These are phyloP conservation scores for Drosophila willistoni DNA, from an alignment of 1,140 invertebrate genomes.

Conservation along the genomic window DNA sequence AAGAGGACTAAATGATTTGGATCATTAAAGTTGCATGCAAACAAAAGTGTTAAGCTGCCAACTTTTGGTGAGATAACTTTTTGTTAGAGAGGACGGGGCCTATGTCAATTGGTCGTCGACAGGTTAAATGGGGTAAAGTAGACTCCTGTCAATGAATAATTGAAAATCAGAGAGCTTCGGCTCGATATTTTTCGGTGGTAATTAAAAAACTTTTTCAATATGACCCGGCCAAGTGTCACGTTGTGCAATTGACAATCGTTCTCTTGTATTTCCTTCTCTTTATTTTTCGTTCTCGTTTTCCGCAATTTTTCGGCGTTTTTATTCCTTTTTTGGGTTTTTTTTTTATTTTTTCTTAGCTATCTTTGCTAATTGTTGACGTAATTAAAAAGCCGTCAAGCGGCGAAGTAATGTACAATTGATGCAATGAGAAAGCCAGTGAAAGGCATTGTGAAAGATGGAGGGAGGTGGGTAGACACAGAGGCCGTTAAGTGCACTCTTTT, in stretches of 20 bases:
- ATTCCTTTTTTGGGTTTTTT: slow-evolving; percentile 1
- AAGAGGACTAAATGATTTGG: slow-evolving; percentile 7
- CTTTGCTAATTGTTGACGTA: slow-evolving; percentile 74
- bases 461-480: slow-evolving; percentile 29
- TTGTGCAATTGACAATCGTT: slow-evolving; percentile 50
- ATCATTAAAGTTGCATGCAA: slow-evolving; percentile 38
- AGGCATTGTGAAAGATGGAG: neutral
- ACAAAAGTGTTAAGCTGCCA: slow-evolving; percentile 39
- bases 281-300: slow-evolving; percentile 4
- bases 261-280: neutral
- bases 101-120: slow-evolving; percentile 66
- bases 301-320: neutral
- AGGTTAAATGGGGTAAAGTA: slow-evolving; percentile 65
- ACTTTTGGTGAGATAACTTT: slow-evolving; percentile 27
- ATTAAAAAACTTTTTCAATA: slow-evolving; percentile 75
- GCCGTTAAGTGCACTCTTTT: slow-evolving; percentile 57
- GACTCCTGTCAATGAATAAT: slow-evolving; percentile 71
- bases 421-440: slow-evolving; percentile 24
- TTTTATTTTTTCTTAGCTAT: slow-evolving; percentile 47
- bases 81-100: slow-evolving; percentile 14
- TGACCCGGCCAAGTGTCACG: slow-evolving; percentile 33
- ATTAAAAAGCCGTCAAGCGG: slow-evolving; percentile 77
- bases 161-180: slow-evolving; percentile 60
- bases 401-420: slow-evolving; percentile 74
- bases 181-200: slow-evolving; percentile 56